Evolutionary conservation across 1,140 invertebrate species (phyloP).

Genomic region (Antheraea mylitta): DNA sequence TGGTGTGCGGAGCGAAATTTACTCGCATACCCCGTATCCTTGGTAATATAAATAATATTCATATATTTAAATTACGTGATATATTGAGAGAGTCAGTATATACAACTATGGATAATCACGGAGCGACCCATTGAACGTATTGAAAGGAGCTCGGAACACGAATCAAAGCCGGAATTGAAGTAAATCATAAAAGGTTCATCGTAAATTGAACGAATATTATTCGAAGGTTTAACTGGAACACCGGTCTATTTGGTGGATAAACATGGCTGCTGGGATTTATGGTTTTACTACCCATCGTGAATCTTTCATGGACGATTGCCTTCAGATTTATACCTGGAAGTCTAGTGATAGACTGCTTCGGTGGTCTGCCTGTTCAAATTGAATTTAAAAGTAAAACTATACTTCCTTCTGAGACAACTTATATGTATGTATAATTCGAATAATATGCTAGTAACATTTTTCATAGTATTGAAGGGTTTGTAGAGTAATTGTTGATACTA

Average conservation of each 20-base stretch:
- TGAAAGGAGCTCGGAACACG: not conserved
- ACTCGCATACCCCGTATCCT: no score
- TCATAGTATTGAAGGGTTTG: no score
- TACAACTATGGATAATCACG: not conserved
- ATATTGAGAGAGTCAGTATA: no score
- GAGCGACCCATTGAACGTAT: not conserved
- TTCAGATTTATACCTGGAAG: not conserved
- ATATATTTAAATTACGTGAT: no score
- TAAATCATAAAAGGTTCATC: slow-evolving; percentile 4
- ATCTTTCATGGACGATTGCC: not conserved
- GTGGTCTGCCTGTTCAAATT: not conserved
- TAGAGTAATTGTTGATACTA: no score
- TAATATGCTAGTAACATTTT: no score
- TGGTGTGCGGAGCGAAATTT: no score
- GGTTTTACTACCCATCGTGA: not conserved
- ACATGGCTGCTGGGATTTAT: not conserved
- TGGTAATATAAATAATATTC: no score
- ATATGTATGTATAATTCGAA: no score
- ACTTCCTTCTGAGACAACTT: no score
- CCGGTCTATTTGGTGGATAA: not conserved
- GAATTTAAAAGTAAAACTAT: not conserved
- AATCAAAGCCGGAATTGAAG: not conserved
- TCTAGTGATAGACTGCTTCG: not conserved
- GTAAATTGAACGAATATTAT: slow-evolving; percentile 1
- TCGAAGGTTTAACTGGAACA: not conserved